Conservation (phyloP, 1,140 invertebrate species). For the Euborellia annulipes region DNA sequence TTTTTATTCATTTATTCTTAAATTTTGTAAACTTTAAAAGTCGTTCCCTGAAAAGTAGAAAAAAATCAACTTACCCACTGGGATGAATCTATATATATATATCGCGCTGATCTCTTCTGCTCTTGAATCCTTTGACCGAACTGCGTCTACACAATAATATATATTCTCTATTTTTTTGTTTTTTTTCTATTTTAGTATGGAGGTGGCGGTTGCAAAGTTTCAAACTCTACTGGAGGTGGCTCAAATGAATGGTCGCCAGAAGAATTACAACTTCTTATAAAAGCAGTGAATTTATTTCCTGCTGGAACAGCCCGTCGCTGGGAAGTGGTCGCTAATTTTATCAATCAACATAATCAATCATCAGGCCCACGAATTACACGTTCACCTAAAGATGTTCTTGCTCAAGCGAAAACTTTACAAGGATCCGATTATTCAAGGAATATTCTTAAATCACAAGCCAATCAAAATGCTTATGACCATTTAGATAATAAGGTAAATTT, state of each 20-base stretch:
- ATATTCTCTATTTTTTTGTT: too few relatives aligned
- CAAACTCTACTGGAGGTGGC: too few relatives aligned
- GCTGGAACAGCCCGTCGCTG: conserved; percentile 89
- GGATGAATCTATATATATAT: too few relatives aligned
- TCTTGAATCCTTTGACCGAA: too few relatives aligned
- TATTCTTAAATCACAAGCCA: conserved; percentile 67
- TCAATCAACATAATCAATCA: conserved; percentile 67
- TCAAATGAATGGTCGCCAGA: conserved; percentile 66
- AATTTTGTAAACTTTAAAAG: too few relatives aligned
- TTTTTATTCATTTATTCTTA: too few relatives aligned
- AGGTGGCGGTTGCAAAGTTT: too few relatives aligned
- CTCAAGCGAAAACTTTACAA: conserved; percentile 89
- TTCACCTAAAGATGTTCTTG: conserved; percentile 79
- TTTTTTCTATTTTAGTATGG: too few relatives aligned
- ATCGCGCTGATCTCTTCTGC: too few relatives aligned
- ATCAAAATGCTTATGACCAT: conserved; percentile 80
- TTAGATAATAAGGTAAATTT: conserved; percentile 72
- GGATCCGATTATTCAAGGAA: conserved; percentile 76
- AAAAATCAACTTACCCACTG: too few relatives aligned
- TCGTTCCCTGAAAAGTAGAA: too few relatives aligned
- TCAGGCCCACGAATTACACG: conserved; percentile 26
- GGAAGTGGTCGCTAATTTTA: conserved; percentile 92
- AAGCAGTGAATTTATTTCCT: conserved; percentile 91
- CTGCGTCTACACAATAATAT: too few relatives aligned
- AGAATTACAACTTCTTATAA: conserved; percentile 80